These are phyloP conservation scores for Arenicola marina DNA, from an alignment of 2,888 invertebrate genomes.

Conservation along the genomic window DNA sequence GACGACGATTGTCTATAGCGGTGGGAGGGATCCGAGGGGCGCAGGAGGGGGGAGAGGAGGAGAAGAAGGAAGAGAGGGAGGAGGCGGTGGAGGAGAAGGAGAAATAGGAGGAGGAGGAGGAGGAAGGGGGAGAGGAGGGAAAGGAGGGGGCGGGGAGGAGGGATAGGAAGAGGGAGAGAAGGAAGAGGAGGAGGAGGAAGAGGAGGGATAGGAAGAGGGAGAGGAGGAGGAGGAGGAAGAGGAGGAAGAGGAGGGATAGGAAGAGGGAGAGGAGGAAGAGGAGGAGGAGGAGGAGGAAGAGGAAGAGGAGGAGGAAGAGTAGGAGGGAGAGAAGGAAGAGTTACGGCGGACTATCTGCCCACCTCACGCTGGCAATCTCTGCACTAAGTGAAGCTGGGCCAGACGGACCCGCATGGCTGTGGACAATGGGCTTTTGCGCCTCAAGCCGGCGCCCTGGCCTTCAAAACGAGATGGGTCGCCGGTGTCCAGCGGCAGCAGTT, in stretches of 20 bases:
- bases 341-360: too few relatives aligned
- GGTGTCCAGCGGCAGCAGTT: too few relatives aligned
- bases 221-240: not conserved
- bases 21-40: not conserved
- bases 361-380: too few relatives aligned
- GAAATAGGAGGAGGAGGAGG: not conserved
- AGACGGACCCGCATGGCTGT: too few relatives aligned
- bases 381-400: too few relatives aligned
- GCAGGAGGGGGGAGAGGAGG: too few relatives aligned
- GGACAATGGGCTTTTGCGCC: too few relatives aligned
- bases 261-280: not conserved
- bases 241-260: not conserved
- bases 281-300: not conserved
- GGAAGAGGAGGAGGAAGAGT: not conserved
- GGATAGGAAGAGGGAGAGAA: not conserved
- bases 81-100: not conserved
- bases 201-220: not conserved
- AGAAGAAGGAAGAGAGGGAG: not conserved
- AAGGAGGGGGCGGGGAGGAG: too few relatives aligned
- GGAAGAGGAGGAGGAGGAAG: not conserved
- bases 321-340: too few relatives aligned
- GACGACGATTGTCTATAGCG: too few relatives aligned
- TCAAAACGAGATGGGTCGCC: too few relatives aligned
- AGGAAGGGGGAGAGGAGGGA: not conserved
- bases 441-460: too few relatives aligned